Base-by-base conservation (phyloP, 2,113 vertebrate genomes). In the Microcebus griseorufus region DNA sequence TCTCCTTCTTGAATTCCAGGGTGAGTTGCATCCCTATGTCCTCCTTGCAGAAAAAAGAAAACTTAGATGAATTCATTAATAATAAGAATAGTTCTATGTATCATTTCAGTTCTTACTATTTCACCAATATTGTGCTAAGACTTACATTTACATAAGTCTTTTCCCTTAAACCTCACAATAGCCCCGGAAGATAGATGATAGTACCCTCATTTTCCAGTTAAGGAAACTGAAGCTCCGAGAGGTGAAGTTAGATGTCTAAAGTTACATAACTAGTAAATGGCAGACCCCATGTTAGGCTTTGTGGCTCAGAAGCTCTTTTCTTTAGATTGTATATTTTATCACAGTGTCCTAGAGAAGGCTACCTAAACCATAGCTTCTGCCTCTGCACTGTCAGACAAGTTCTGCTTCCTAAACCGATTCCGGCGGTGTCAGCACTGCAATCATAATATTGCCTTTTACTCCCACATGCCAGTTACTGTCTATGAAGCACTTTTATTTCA, bases 1-100 rank as follows among this genome's bases (percentile, higher is more conserved):
- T 37, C 99, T 99, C 81, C 98, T 99, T 75, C 98, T 99, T 97
- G 99, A 99, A 98, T 99, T 99, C 96, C 99, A 99, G 96, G 99
- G 99, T 99, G 98, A 98, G 98, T 92, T 90, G 78, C 81, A 70
- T 93, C 65, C 64, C 0, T 45, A 22, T 72, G 39, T 95, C 94
- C 96, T 95, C 89, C 92, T 87, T 85, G 39, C 42, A 95, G 83
- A 76, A 79, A 86, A 89, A 69, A 39, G 29, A 75, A 53, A 45
- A 69, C 75, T 53, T 93, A 62, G 73, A 45, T n/a, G 58, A 72
- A 67, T 8, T 22, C 51, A 32, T 55, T 87, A 53, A n/a, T 45
- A 55, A 78, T 13, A 60, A 60, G 55, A 92, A 22, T 62, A 70
- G 75, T 39, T 79, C 34, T 80, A 0, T 6, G n/a, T 34, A 25